phyloP scores from a whole-genome alignment of 2,888 invertebrate genomes.

The Camponotus fellah region DNA sequence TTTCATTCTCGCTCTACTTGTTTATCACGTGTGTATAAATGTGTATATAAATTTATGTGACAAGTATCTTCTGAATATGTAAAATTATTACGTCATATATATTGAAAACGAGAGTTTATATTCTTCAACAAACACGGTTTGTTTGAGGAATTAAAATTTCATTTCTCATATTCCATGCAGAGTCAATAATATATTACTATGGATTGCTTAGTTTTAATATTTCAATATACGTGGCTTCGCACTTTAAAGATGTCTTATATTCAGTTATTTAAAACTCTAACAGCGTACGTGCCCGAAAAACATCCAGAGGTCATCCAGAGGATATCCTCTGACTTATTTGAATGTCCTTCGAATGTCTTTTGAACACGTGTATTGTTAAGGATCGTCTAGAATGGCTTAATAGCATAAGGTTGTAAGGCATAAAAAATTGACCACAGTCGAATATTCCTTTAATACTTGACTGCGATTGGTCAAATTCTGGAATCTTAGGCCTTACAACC shows the following conservation, averaged over 20 bases:
- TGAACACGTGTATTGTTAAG: too few relatives aligned
- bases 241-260: background rate
- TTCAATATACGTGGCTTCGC: background rate
- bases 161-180: background rate
- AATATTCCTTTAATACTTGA: too few relatives aligned
- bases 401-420: too few relatives aligned
- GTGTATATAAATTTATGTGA: background rate
- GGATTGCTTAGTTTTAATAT: background rate
- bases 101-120: background rate
- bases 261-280: background rate
- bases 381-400: too few relatives aligned
- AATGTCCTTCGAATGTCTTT: too few relatives aligned
- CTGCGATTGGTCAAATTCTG: too few relatives aligned
- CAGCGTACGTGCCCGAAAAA: too few relatives aligned
- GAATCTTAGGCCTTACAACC: too few relatives aligned
- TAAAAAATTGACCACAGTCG: too few relatives aligned
- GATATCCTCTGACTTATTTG: too few relatives aligned
- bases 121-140: background rate
- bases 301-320: too few relatives aligned
- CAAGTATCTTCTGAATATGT: background rate
- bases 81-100: background rate
- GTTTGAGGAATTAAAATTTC: background rate
- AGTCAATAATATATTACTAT: background rate
- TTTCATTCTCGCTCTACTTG: background rate
- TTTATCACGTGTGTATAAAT: background rate